These are phyloP conservation scores for Drosophila asahinai DNA, from an alignment of 1,140 invertebrate genomes.

Conservation along the genomic window DNA sequence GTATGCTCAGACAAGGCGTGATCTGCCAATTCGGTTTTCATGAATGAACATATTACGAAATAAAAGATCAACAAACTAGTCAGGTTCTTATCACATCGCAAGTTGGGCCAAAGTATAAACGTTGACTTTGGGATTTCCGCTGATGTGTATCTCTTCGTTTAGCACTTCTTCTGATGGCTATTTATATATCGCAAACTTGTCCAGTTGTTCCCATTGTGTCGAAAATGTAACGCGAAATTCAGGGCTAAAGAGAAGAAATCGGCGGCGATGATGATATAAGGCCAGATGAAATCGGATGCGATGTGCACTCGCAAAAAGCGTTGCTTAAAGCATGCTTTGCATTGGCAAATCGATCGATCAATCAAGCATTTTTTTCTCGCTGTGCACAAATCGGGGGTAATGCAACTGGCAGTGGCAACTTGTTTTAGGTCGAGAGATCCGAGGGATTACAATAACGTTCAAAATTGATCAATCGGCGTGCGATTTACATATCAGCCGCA, in stretches of 20 bases:
- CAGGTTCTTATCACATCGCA: slow-evolving; percentile 41
- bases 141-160: slow-evolving; percentile 47
- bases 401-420: slow-evolving; percentile 22
- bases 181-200: slow-evolving; percentile 45
- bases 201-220: slow-evolving; percentile 59
- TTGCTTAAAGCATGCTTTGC: background rate
- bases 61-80: slow-evolving; percentile 27
- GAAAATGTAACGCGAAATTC: slow-evolving; percentile 58
- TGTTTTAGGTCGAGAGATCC: slow-evolving; percentile 26
- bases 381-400: slow-evolving; percentile 14
- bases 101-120: slow-evolving; percentile 11
- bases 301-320: slow-evolving; percentile 27
- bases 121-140: slow-evolving; percentile 23
- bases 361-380: background rate
- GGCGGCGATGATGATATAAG: slow-evolving; percentile 55
- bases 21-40: slow-evolving; percentile 17
- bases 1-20: slow-evolving; percentile 20
- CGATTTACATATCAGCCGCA: slow-evolving; percentile 63
- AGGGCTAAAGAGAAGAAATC: slow-evolving; percentile 39
- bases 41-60: slow-evolving; percentile 40
- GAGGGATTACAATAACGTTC: slow-evolving; percentile 33
- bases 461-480: slow-evolving; percentile 64
- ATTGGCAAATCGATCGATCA: slow-evolving; percentile 5
- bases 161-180: slow-evolving; percentile 55
- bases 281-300: slow-evolving; percentile 10